These are phyloP conservation scores for Axis porcinus DNA, from an alignment of 2,113 vertebrate genomes.

Conservation along the genomic window DNA sequence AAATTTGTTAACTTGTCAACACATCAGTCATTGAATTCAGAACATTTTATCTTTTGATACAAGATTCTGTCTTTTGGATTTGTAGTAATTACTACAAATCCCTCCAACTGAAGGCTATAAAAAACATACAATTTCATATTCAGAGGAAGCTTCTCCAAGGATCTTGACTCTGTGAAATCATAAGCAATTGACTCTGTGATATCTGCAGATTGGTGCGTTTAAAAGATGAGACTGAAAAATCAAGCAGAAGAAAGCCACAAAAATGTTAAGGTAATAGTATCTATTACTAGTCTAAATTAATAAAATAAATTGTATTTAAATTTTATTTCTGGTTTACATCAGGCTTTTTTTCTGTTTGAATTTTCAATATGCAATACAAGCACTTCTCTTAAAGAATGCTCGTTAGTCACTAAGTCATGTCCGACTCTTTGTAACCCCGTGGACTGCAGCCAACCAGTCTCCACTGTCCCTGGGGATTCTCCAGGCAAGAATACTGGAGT, in stretches of 20 bases:
- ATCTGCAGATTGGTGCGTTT: neutral
- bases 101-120: neutral
- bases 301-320: neutral
- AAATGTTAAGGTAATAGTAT: neutral
- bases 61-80: neutral
- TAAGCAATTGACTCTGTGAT: neutral
- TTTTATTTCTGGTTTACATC: neutral
- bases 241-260: neutral
- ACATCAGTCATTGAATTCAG: neutral
- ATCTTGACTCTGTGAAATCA: neutral
- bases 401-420: neutral
- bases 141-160: neutral
- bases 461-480: neutral
- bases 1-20: neutral
- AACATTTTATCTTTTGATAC: neutral
- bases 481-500: neutral
- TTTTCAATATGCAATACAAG: neutral
- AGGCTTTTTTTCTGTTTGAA: neutral
- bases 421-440: neutral
- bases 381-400: neutral
- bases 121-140: neutral
- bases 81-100: neutral
- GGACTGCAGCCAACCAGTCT: neutral
- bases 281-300: neutral
- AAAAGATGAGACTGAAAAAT: neutral